Evolutionary conservation across 2,113 vertebrate genomes (phyloP), one percentile per base, ranked within the genome.

Genomic region (Misgurnus anguillicaudatus): DNA sequence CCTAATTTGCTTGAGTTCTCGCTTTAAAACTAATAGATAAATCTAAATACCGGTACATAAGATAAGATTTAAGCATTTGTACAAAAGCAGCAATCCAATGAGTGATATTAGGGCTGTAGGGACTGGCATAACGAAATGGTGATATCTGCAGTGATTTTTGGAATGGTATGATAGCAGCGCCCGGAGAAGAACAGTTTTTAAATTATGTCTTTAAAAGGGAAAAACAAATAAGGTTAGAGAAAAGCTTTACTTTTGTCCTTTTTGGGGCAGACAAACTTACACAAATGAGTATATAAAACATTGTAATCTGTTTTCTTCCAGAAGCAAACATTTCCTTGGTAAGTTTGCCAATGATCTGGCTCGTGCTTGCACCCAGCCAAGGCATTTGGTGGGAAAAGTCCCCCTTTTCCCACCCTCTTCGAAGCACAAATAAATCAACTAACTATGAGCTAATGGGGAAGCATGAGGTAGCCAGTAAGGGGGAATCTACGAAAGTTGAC

Each of bases 371-470:
- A 82, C 80, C 53, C 87, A 89, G 91, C 91, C 90, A 91, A 91
- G 82, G 86, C 83, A 74, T 85, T 90, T 89, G 87, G 90, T 91
- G 91, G 91, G 91, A 90, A 93, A 93, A 86, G 81, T 86, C 90
- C 86, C 83, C 78, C 77, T 82, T 86, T 86, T 91, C 88, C 87
- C 89, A 88, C 84, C 83, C 86, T 88, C 81, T 88, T 64, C 60
- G 90, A 91, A 91, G 90, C 89, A 90, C 85, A 90, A 92, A 92
- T 92, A 92, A 93, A 92, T 91, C 88, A 91, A 83, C 90, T 89
- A 81, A 82, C 86, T 87, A 88, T 87, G 86, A 90, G 89, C 89
- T 91, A 90, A 91, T 92, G 85, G 86, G 72, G 64, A 90, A 90
- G 63, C 79, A 80, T 75, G 63, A 80, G 63, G 79, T 75, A 80